phyloP scores from a whole-genome alignment of 2,888 invertebrate genomes.

The Cynaeus angustus region DNA sequence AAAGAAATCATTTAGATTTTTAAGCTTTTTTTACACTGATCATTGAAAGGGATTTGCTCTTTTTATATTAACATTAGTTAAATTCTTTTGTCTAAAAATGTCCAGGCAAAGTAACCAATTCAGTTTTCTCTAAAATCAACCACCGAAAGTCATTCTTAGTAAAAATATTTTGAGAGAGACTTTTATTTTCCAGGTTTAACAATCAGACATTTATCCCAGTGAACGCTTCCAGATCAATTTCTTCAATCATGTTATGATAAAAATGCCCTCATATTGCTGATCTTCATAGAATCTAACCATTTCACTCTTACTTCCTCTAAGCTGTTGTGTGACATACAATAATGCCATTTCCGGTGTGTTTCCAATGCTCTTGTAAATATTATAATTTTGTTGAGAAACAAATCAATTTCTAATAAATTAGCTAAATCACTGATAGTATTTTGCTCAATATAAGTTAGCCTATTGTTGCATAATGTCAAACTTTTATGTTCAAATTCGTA shows the following conservation, averaged over 20 bases:
- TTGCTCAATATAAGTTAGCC: neutral
- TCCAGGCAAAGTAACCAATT: neutral
- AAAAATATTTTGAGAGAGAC: neutral
- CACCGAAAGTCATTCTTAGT: neutral
- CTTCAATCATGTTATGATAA: neutral
- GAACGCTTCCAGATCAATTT: neutral
- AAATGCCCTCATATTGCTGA: neutral
- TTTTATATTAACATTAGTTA: neutral
- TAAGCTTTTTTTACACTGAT: neutral
- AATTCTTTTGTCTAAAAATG: neutral
- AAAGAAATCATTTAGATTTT: neutral
- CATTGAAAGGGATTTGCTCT: neutral
- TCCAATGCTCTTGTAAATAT: neutral
- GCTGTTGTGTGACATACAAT: neutral
- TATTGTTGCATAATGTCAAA: neutral
- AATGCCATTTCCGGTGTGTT: neutral
- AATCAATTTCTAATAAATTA: neutral
- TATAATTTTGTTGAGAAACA: neutral
- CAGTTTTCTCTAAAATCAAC: neutral
- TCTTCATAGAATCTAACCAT: constrained; percentile 15
- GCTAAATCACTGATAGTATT: constrained; percentile 8
- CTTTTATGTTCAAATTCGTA: neutral
- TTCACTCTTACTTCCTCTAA: neutral
- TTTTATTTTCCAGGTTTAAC: neutral
- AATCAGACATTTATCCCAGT: neutral